Base-by-base conservation (phyloP, 2,797 vertebrate species). In the Tragelaphus oryx region DNA sequence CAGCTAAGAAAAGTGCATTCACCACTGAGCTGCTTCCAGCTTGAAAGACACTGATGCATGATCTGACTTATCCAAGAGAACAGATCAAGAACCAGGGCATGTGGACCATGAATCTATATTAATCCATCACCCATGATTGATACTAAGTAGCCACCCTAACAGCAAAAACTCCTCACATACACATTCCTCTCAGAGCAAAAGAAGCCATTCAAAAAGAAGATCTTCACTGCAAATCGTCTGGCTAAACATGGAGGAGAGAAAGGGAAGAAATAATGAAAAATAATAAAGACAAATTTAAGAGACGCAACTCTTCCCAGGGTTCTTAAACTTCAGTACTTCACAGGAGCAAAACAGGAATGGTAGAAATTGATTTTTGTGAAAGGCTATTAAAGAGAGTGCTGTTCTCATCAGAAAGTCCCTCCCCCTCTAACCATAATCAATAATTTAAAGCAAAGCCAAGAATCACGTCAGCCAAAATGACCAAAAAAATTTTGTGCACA, bases 281-380 rank as follows among this genome's bases (percentile, higher is more conserved):
- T 94, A 96, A 95, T 93, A 95, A 97, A 98, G 89, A 97, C 94
- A 95, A 86, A 96, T 97, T 95, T 96, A 24, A 24, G 96, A 97
- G 89, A 96, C 75, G 97, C 74, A 97, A 97, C 95, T 97, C 96
- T 96, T 97, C 81, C 85, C 50, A 68, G 87, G 79, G 84, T 94
- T 97, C 65, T 84, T 94, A 98, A 97, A 96, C 93, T 97, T 98
- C 6, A 41, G 60, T 79, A 97, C 89, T 78, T 89, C 0, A 11
- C 96, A 98, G 97, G 95, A 97, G 96, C 92, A 97, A 0, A 94
- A 98, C 96, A 98, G 97, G 95, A 98, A 96, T 57, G 84, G 96
- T 46, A 96, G 95, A 96, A 97, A 98, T 95, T 98, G 98, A 98
- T 98, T 98, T 98, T 98, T 98, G 96, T 98, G 97, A 98, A 98